Evolutionary conservation across 2,113 vertebrate species (phyloP).

Genomic region (Pycnonotus jocosus): DNA sequence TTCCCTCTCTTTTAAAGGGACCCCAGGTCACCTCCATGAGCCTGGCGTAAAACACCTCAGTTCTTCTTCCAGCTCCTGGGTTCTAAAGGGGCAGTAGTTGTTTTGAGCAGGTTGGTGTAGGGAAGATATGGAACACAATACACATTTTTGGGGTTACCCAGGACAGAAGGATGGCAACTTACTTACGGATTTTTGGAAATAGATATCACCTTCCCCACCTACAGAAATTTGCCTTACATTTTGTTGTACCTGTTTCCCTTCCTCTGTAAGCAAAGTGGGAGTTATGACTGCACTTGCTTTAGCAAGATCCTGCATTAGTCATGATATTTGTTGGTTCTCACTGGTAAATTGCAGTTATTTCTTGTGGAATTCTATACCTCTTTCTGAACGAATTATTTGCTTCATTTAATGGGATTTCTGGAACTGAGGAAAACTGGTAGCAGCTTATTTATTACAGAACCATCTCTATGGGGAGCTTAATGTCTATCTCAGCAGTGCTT

Average conservation of each 20-base stretch:
- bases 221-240: not conserved
- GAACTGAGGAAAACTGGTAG: not conserved
- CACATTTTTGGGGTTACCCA: not conserved
- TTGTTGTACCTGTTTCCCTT: not conserved
- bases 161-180: not conserved
- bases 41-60: not conserved
- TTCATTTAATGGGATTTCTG: not conserved
- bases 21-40: not conserved
- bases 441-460: not conserved
- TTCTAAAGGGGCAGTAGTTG: not conserved
- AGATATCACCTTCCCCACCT: not conserved
- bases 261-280: not conserved
- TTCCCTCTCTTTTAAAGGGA: not conserved
- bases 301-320: not conserved
- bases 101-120: not conserved
- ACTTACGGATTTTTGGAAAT: not conserved
- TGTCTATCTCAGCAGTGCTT: not conserved
- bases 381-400: not conserved
- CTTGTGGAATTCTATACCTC: not conserved
- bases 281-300: not conserved
- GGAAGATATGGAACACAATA: not conserved
- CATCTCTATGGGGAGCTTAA: not conserved
- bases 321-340: not conserved
- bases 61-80: not conserved
- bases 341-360: not conserved